These are phyloP conservation scores for Micropoecilia bifurca DNA, from an alignment of 2,797 vertebrate species.

Conservation along the genomic window DNA sequence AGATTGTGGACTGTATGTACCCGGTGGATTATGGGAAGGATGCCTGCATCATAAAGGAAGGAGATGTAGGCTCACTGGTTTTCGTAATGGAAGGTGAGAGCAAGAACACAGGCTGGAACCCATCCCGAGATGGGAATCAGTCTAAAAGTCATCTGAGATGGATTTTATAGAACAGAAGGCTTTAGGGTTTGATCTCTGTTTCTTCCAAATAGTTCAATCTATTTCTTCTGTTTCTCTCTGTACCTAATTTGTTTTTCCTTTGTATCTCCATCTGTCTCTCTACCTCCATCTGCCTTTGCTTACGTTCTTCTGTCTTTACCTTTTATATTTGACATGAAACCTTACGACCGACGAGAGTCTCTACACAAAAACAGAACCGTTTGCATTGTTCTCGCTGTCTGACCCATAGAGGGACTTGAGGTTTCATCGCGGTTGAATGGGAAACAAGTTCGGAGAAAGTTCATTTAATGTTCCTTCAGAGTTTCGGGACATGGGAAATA, in stretches of 20 bases:
- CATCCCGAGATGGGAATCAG: neutral
- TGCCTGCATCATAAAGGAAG: conserved; percentile 96
- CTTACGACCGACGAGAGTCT: neutral
- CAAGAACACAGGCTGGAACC: neutral
- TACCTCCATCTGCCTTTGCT: neutral
- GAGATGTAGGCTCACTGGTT: conserved; percentile 94
- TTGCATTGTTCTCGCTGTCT: neutral
- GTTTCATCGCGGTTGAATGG: neutral
- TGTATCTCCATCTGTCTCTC: neutral
- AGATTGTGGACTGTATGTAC: conserved; percentile 99
- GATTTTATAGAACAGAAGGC: neutral
- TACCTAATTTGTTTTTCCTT: neutral
- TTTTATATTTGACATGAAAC: neutral
- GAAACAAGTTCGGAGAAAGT: neutral
- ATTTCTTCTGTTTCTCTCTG: neutral
- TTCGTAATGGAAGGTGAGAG: conserved; percentile 97
- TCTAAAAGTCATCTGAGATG: neutral
- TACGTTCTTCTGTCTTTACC: neutral
- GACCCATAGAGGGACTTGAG: neutral
- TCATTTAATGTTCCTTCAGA: neutral
- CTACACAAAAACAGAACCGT: neutral
- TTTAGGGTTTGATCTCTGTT: neutral
- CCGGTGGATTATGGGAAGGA: conserved; percentile 95
- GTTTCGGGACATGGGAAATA: neutral
- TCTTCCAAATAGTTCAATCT: neutral